Percentiles rank a stretch among this genome's conserved stretches.
These are phyloP conservation scores for Ophioninae sp. DNA, from an alignment of 2,888 invertebrate genomes.

Conservation along the genomic window DNA sequence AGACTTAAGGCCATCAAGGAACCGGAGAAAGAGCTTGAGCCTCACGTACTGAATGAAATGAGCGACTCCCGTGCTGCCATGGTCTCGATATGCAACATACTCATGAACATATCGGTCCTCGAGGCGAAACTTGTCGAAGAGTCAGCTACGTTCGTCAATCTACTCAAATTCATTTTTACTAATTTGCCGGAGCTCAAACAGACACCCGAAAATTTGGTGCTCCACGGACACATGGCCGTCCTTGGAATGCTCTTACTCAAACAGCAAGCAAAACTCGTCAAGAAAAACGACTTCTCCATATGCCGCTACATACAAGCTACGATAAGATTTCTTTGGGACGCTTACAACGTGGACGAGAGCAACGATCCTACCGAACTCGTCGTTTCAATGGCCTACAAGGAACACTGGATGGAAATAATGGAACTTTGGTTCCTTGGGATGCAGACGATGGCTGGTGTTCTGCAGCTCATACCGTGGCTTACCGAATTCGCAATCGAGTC, in stretches of 20 bases:
- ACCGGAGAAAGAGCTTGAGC: constrained; percentile 89
- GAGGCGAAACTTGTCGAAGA: constrained; percentile 92
- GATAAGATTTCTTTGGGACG: constrained; percentile 95
- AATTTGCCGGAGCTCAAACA: constrained; percentile 92
- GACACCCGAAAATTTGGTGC: constrained; percentile 90
- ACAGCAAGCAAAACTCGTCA: constrained; percentile 91
- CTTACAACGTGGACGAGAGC: constrained; percentile 93
- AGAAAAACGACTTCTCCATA: constrained; percentile 94
- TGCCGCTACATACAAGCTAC: constrained; percentile 94
- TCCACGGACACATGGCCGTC: constrained; percentile 92
- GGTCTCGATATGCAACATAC: constrained; percentile 93
- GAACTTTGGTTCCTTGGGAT: constrained; percentile 97
- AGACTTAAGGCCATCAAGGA: constrained; percentile 88
- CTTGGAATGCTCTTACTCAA: constrained; percentile 91
- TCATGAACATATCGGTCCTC: constrained; percentile 95
- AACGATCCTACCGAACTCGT: constrained; percentile 91
- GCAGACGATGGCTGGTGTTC: constrained; percentile 93
- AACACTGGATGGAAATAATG: constrained; percentile 93
- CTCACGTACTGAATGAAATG: constrained; percentile 90
- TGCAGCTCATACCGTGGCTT: constrained; percentile 92
- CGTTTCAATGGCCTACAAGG: constrained; percentile 92
- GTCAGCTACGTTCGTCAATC: constrained; percentile 88
- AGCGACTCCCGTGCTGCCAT: constrained; percentile 92
- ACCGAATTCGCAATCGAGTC: constrained; percentile 95
- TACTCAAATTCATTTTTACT: constrained; percentile 92